Percentiles rank a stretch among this genome's conserved stretches.
These are phyloP conservation scores for Sicus ferrugineus DNA, from an alignment of 2,888 invertebrate species.

Conservation along the genomic window DNA sequence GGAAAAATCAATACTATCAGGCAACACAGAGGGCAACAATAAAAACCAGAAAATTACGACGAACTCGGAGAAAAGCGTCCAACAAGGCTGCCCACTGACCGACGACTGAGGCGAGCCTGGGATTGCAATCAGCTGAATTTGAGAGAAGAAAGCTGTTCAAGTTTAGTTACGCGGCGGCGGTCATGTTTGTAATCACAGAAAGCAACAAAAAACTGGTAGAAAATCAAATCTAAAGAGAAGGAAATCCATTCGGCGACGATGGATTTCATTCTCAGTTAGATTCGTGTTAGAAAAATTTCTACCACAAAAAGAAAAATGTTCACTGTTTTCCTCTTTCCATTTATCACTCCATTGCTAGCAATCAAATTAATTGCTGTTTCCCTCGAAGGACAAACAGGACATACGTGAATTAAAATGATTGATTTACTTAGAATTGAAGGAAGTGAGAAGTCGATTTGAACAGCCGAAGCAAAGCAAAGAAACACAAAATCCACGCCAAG, in stretches of 20 bases:
- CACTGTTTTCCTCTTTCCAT: no score
- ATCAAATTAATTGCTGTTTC: no score
- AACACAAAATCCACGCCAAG: background rate
- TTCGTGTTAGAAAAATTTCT: no score
- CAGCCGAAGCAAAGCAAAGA: background rate
- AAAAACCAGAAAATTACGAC: background rate
- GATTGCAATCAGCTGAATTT: constrained; percentile 31
- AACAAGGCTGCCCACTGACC: constrained; percentile 43
- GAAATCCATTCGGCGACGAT: no score
- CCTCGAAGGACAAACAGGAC: background rate
- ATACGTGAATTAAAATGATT: background rate
- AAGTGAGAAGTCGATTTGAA: background rate
- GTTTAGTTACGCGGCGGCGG: no score
- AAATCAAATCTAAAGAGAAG: no score
- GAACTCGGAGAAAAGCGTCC: constrained; percentile 22
- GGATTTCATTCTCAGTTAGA: no score
- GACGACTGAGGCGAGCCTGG: constrained; percentile 53
- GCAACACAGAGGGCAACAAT: background rate
- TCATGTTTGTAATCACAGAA: no score
- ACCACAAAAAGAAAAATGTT: no score
- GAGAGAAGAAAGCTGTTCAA: background rate
- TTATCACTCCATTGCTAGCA: no score
- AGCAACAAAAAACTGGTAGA: no score
- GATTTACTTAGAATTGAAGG: background rate
- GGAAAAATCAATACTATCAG: constrained; percentile 16